Percentiles rank a stretch among this genome's conserved stretches.
These are phyloP conservation scores for Falco punctatus DNA, from an alignment of 2,113 vertebrate species.

Conservation along the genomic window DNA sequence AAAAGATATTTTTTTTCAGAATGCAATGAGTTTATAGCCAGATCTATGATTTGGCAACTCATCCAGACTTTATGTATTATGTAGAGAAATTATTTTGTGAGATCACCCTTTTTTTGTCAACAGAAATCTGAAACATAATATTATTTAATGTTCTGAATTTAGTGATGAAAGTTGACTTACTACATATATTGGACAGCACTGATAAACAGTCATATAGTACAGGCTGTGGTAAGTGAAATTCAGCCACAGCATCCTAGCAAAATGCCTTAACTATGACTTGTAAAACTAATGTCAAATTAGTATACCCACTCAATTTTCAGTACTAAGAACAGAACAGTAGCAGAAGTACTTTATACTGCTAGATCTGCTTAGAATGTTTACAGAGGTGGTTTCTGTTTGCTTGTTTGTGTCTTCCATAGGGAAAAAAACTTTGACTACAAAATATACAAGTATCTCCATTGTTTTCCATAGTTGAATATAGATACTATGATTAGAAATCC, in stretches of 20 bases:
- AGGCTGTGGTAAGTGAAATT: neutral
- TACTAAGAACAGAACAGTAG: neutral
- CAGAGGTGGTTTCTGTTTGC: neutral
- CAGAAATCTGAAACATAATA: neutral
- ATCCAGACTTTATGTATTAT: neutral
- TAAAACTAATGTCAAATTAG: neutral
- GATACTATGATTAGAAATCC: neutral
- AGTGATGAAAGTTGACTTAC: neutral
- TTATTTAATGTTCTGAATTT: neutral
- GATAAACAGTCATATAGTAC: neutral
- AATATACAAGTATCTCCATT: neutral
- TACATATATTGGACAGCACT: neutral
- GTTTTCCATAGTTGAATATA: neutral
- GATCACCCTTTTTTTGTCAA: neutral
- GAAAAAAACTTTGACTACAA: neutral
- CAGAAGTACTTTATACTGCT: neutral
- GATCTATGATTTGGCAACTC: neutral
- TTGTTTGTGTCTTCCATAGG: neutral
- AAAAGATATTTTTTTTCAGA: neutral
- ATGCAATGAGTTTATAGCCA: neutral
- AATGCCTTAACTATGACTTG: neutral
- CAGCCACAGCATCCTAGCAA: neutral
- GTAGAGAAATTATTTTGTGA: neutral
- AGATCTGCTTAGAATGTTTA: neutral
- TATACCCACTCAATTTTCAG: neutral